Conservation (phyloP, 2,797 vertebrate genomes). For the Telmatherina bonti region DNA sequence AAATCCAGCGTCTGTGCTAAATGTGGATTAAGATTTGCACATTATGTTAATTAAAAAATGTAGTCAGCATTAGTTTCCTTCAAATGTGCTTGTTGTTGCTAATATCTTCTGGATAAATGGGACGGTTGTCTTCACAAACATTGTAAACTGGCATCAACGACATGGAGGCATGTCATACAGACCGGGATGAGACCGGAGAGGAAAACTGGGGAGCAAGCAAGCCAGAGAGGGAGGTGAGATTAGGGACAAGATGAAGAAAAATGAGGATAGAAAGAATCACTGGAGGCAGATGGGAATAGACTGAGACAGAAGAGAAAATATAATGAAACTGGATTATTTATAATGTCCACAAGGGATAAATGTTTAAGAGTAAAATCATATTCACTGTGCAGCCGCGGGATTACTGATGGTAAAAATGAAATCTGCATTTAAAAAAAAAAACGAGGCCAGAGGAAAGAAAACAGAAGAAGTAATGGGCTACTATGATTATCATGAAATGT, state of each 20-base stretch:
- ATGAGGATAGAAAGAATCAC: slow-evolving; percentile 5
- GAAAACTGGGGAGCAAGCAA: not conserved
- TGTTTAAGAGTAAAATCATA: slow-evolving; percentile 21
- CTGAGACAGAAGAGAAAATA: not conserved
- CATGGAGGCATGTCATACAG: too few species aligned
- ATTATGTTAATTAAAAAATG: too few species aligned
- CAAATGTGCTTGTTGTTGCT: too few species aligned
- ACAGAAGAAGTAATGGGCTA: too few species aligned
- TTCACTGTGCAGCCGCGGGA: not conserved
- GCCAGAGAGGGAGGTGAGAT: slow-evolving; percentile 14
- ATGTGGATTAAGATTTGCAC: not conserved
- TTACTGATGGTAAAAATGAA: too few species aligned
- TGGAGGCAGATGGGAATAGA: slow-evolving; percentile 12
- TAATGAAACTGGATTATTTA: slow-evolving; percentile 6
- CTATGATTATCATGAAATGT: too few species aligned
- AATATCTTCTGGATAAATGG: too few species aligned
- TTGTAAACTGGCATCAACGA: too few species aligned
- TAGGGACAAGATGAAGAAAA: slow-evolving; percentile 34
- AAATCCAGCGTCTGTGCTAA: slow-evolving; percentile 1
- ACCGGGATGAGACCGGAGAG: not conserved
- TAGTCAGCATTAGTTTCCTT: too few species aligned
- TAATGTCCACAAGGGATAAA: slow-evolving; percentile 23
- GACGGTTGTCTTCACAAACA: too few species aligned
- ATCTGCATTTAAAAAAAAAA: too few species aligned
- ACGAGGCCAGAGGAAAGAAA: too few species aligned